Conservation (phyloP, 2,888 invertebrate genomes). For the Pterobdella sp. region DNA sequence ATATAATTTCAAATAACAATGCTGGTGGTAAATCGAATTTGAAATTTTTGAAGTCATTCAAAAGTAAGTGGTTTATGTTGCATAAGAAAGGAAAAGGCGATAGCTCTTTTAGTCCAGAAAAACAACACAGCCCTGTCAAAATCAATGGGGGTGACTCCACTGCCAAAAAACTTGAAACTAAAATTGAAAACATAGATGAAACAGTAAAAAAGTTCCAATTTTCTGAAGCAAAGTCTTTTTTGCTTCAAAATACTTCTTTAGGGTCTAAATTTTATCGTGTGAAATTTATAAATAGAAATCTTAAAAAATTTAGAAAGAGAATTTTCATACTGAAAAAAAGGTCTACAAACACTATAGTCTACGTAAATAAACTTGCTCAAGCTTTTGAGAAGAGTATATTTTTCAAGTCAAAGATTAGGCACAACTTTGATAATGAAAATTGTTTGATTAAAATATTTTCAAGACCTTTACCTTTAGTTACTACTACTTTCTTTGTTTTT, state of each 20-base stretch:
- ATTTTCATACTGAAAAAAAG: not conserved
- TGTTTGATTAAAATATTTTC: too few species aligned
- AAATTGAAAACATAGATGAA: not conserved
- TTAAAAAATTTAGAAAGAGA: not conserved
- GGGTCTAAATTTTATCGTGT: not conserved
- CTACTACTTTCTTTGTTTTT: not conserved
- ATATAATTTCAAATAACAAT: not conserved
- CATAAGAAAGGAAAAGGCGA: not conserved
- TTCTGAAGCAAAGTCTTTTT: not conserved
- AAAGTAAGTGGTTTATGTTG: slow-evolving; percentile 19
- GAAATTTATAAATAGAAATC: not conserved
- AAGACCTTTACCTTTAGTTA: not conserved
- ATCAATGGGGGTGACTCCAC: not conserved
- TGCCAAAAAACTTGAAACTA: not conserved
- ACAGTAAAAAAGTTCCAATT: not conserved
- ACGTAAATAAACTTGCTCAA: not conserved
- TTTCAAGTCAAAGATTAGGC: not conserved
- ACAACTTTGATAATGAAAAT: too few species aligned
- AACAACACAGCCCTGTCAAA: not conserved
- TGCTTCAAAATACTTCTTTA: not conserved
- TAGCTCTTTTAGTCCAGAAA: not conserved
- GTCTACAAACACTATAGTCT: not conserved
- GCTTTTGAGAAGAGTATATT: not conserved
- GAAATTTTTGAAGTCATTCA: slow-evolving; percentile 22
- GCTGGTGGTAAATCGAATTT: not conserved